Base-by-base conservation (phyloP, 1,140 invertebrate genomes). In the Episyrphus balteatus region DNA sequence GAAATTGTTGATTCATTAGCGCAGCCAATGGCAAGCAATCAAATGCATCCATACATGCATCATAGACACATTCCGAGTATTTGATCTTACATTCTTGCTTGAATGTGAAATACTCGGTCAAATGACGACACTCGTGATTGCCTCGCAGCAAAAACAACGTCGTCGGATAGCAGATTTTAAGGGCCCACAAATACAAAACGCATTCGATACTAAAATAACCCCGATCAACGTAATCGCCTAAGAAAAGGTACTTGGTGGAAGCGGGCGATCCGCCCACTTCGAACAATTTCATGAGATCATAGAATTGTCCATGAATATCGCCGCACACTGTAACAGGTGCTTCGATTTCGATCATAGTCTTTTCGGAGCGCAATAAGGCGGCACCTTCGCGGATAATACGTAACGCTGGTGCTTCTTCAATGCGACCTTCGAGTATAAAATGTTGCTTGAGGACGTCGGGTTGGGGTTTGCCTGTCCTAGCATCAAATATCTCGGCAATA, bases 61-160 rank as follows among this genome's bases (percentile, higher is more conserved):
- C 93, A 77, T 99, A 99, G 52, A 99, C 91, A 69, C 88, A 83
- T 74, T 98, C 93, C 61, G 93, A 96, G 80, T 98, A 98, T 80
- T 99, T 99, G 75, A 99, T 98, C 83, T 92, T 92, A 90, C 94
- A 98, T 86, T 98, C 95, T 80, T 97, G 92, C 78, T 99, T 99
- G 81, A 99, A 99, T 67, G 95, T 99, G 81, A 99, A 99, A 75
- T 98, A 98, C 80, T 99, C 94, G 73, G 95, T 98, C 70, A 99
- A 84, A 83, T 99, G 95, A 71, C 95, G 84, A 81, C 94, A 99
- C 77, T 99, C 95, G 75, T 99, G 94, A 73, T 98, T 99, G 66
- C 94, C 94, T 73, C 94, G 83, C 72, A 98, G 82, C 71, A 99
- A 81, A 78, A 92, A 98, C 73, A 98, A 83, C 66, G 94, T 98